Conservation (phyloP, 2,113 vertebrate species). For the Aramus guarauna region DNA sequence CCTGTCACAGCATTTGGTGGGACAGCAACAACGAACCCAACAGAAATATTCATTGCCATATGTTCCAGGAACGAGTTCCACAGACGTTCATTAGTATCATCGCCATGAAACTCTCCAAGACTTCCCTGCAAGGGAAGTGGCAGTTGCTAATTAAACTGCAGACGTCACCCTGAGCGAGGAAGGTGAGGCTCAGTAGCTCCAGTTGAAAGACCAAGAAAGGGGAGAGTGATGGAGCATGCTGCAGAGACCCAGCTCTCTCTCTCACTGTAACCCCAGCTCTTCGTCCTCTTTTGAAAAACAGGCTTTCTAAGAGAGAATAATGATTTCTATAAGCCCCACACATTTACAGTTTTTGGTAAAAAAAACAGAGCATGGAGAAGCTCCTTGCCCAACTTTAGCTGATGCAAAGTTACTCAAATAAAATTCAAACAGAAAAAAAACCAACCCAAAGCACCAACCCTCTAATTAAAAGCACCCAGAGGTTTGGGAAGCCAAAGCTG, state of each 20-base stretch:
- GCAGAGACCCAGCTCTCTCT: background rate
- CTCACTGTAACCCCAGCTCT: background rate
- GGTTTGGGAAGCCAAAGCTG: background rate
- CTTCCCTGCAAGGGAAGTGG: conserved; percentile 1
- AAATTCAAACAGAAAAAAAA: background rate
- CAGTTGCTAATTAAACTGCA: conserved; percentile 50
- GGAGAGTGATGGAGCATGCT: background rate
- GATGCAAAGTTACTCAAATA: background rate
- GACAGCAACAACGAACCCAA: background rate
- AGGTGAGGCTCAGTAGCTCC: background rate
- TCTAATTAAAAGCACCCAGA: background rate
- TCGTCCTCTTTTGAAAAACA: background rate
- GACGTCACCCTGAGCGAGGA: background rate
- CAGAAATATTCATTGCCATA: conserved; percentile 55
- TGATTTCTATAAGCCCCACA: background rate
- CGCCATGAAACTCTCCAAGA: background rate
- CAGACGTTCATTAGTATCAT: conserved; percentile 33
- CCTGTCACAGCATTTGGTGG: background rate
- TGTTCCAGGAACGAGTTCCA: background rate
- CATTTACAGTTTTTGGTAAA: background rate
- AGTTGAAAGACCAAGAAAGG: background rate
- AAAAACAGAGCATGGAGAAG: background rate
- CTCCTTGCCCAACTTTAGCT: background rate
- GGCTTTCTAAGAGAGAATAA: background rate
- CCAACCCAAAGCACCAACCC: background rate